Base-by-base conservation (phyloP, 2,888 invertebrate species). In the Gastracanthus pulcherrimus region DNA sequence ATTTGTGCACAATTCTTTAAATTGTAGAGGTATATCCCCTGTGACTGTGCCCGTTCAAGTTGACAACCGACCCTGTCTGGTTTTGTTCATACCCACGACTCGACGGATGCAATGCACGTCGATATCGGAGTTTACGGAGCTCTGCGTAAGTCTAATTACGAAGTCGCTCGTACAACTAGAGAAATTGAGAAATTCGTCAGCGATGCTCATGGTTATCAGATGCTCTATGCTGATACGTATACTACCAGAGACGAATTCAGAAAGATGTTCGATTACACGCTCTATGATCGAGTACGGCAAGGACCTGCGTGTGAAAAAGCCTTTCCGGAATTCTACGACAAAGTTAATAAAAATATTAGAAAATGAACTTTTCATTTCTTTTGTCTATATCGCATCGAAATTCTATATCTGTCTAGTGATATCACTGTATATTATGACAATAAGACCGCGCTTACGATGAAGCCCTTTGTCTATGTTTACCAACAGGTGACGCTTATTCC, bases 61-160 rank as follows among this genome's bases (percentile, higher is more conserved):
- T 97, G 82, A 94, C 94, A 74, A 92, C 94, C 83, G 91, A 94
- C 81, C 96, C 96, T n/a, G n/a, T n/a, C n/a, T 0, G 97, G 97
- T 0, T 94, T 96, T 92, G 92, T 97, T 76, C 94, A 94, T 87
- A 93, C 95, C 13, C 89, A 88, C 38, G 89, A 88, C 6, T 88
- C 89, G 1, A 87, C 88, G 1, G 91, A 92, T 0, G 91, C 91
- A 84, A 94, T 97, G 93, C 97, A 94, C 87, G 95, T 97, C 0
- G 97, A 97, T 89, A 94, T 97, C 77, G 97, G 97, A 0, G 94
- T 96, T 0, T 97, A 97, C 87, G 97, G 97, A 0, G 94, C 95
- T 6, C 96, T 96, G 0, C 94, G 94, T 87, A 93, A 93, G 16
- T 86, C 92, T 16, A 92, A 92, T 62, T 97, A 93, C 90, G 92